These are phyloP conservation scores for Rhinatrema bivittatum DNA, from an alignment of 2,797 vertebrate genomes.

Conservation along the genomic window DNA sequence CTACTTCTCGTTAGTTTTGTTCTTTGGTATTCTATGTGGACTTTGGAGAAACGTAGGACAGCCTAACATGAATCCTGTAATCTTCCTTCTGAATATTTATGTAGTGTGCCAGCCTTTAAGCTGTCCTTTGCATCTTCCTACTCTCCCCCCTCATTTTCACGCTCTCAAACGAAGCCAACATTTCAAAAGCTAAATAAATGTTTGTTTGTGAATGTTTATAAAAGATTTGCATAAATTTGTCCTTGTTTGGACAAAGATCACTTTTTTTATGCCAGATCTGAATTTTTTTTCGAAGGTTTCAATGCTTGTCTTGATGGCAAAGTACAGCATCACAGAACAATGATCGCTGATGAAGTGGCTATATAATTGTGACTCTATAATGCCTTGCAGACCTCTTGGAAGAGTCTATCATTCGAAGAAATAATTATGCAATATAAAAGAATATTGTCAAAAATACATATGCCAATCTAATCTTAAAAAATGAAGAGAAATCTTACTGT, in stretches of 20 bases:
- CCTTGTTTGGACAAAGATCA: slow-evolving; percentile 64
- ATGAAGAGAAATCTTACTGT: background rate
- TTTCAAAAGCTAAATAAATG: slow-evolving; percentile 75
- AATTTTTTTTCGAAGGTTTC: slow-evolving; percentile 62
- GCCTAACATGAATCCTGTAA: slow-evolving; percentile 72
- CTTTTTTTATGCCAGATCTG: slow-evolving; percentile 62
- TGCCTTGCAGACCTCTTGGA: slow-evolving; percentile 33
- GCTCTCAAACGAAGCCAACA: slow-evolving; percentile 70
- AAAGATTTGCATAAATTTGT: slow-evolving; percentile 74
- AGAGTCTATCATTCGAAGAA: slow-evolving; percentile 37
- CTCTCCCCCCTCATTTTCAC: slow-evolving; percentile 59
- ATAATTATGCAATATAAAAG: slow-evolving; percentile 38
- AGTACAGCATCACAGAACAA: slow-evolving; percentile 54
- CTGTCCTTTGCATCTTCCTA: slow-evolving; percentile 64
- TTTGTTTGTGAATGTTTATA: slow-evolving; percentile 71
- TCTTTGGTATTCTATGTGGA: slow-evolving; percentile 70
- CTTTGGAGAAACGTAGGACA: slow-evolving; percentile 73
- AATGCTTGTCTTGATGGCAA: slow-evolving; percentile 55
- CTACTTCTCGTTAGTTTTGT: slow-evolving; percentile 79
- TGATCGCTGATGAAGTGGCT: slow-evolving; percentile 63
- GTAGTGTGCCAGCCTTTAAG: slow-evolving; percentile 66
- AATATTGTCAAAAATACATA: background rate
- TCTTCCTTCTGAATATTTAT: slow-evolving; percentile 84
- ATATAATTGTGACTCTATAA: slow-evolving; percentile 45
- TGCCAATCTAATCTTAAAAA: background rate